These are phyloP conservation scores for Miichthys miiuy DNA, from an alignment of 2,797 vertebrate species.

Conservation along the genomic window DNA sequence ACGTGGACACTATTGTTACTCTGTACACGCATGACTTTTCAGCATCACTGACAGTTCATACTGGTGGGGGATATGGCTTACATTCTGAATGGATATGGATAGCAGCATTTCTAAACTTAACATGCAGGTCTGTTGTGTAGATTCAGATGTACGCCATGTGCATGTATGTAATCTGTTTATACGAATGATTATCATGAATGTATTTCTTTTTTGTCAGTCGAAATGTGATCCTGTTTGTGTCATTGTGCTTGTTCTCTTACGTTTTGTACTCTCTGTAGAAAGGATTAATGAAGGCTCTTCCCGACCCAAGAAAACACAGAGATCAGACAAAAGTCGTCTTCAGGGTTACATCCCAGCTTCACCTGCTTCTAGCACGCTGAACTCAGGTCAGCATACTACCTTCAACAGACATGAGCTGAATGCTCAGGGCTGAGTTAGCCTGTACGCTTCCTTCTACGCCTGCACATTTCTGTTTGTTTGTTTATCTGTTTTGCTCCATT, in stretches of 20 bases:
- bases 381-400: slow-evolving; percentile 28
- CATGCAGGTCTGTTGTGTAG: not conserved
- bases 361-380: slow-evolving; percentile 29
- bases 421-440: slow-evolving; percentile 31
- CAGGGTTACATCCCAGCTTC: slow-evolving; percentile 8
- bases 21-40: slow-evolving; percentile 34
- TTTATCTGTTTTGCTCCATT: slow-evolving; percentile 39
- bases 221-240: not conserved
- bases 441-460: not conserved
- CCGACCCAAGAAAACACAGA: not conserved
- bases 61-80: not conserved
- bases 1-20: slow-evolving; percentile 14
- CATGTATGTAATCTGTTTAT: not conserved
- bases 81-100: slow-evolving; percentile 30
- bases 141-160: not conserved
- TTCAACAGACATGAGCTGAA: slow-evolving; percentile 38
- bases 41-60: slow-evolving; percentile 32
- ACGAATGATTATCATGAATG: slow-evolving; percentile 1
- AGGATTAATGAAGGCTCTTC: slow-evolving; percentile 9
- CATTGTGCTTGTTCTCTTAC: not conserved
- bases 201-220: slow-evolving; percentile 10
- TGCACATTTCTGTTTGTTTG: slow-evolving; percentile 14
- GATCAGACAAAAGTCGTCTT: slow-evolving; percentile 27
- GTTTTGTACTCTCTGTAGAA: not conserved
- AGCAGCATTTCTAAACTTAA: slow-evolving; percentile 24